These are phyloP conservation scores for Pachypeltis micranthus DNA, from an alignment of 1,140 invertebrate species.

Conservation along the genomic window DNA sequence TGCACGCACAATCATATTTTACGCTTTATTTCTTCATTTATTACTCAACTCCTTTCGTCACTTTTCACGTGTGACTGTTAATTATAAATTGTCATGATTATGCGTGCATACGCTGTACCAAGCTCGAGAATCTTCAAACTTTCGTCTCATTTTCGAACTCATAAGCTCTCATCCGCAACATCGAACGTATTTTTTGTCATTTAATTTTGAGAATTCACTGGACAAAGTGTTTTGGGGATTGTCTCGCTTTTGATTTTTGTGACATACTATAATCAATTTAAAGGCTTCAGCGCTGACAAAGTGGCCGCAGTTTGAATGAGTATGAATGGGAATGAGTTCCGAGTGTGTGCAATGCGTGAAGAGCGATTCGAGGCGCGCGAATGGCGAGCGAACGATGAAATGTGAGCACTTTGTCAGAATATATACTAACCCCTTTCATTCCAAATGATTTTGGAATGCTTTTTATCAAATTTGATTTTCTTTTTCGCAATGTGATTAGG, in stretches of 20 bases:
- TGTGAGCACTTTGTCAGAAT: slow-evolving; percentile 1
- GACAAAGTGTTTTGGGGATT: too few species aligned
- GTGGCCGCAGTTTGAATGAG: not conserved
- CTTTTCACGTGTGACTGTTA: not conserved
- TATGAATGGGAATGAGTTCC: not conserved
- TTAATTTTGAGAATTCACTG: too few species aligned
- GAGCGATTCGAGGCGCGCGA: not conserved
- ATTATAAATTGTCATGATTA: not conserved
- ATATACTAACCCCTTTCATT: not conserved
- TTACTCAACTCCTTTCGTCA: not conserved
- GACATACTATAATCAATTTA: too few species aligned
- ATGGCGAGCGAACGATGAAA: too few species aligned
- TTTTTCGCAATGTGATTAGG: too few species aligned
- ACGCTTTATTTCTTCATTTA: too few species aligned
- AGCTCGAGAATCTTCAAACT: not conserved
- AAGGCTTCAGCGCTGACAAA: not conserved
- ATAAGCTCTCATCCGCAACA: too few species aligned
- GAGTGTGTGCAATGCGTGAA: not conserved
- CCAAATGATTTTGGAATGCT: too few species aligned
- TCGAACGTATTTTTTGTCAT: too few species aligned
- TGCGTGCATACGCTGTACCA: not conserved
- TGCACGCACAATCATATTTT: not conserved
- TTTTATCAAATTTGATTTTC: too few species aligned
- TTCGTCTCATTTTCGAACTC: not conserved
- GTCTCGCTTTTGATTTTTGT: too few species aligned